Base-by-base conservation (phyloP, 2,113 vertebrate genomes). In the Peromyscus polionotus region DNA sequence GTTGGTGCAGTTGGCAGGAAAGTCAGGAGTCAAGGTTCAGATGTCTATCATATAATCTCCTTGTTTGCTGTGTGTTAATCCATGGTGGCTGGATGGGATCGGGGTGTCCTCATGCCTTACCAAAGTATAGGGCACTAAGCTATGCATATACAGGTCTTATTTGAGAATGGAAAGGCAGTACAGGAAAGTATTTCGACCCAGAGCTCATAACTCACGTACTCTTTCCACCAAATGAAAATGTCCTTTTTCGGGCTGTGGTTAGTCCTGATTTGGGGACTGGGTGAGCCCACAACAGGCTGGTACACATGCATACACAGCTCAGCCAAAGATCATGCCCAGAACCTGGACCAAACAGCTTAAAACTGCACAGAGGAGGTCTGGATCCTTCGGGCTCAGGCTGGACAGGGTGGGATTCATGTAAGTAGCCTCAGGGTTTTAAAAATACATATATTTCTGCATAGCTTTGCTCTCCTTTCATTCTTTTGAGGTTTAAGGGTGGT, bases 401-500 rank as follows among this genome's bases (percentile, higher is more conserved):
- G 85, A 76, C 80, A 65, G 84, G 16, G 45, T 42, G 26, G 11
- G 45, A 61, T 88, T 91, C 75, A 93, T 77, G 10, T 73, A 93
- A n/a, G 63, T 94, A 63, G 93, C 95, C 81, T 97, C n/a, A 70
- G 97, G 68, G 16, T 92, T 75, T 72, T 77, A 65, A 39, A 94
- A 90, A 83, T 86, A 88, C 68, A 67, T 86, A n/a, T 81, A 90
- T 91, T 96, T 97, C 77, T 98, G 98, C 98, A 96, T 98, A 98
- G 98, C 98, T 98, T 98, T 96, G 97, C 97, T 97, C 98, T 97
- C 94, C 98, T 99, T 99, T 99, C 98, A 98, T 98, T 98, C 97
- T 98, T 98, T 96, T 99, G 99, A 99, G 98, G 98, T 99, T 99
- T 98, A 98, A 95, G 98, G 89, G 98, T 98, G 98, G 99, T 98